phyloP scores from a whole-genome alignment of 2,797 vertebrate genomes.

The Peromyscus eremicus region DNA sequence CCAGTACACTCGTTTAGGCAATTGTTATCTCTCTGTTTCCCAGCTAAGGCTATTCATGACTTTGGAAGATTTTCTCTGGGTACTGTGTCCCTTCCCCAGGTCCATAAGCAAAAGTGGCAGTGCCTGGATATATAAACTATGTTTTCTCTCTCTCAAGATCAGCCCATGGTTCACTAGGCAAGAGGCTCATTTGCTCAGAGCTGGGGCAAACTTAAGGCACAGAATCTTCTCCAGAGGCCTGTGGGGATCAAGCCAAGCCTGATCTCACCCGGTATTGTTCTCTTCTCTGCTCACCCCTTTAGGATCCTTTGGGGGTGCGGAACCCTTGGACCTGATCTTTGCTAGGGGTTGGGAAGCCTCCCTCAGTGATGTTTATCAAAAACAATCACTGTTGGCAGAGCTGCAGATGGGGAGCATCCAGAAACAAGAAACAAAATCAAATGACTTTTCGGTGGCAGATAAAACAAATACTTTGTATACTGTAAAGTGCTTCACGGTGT shows the following conservation, averaged over 20 bases:
- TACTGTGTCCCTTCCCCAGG: not conserved
- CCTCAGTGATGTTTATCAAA: not conserved
- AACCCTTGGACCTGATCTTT: not conserved
- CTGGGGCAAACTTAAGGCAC: not conserved
- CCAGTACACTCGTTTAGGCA: not conserved
- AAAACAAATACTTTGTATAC: not conserved
- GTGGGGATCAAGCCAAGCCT: too few species aligned
- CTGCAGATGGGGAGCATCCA: rapidly evolving
- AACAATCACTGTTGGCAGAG: not conserved
- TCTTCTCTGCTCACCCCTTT: rapidly evolving
- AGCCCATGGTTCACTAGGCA: not conserved
- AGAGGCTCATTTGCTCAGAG: not conserved
- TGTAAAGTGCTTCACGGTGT: not conserved
- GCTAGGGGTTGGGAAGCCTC: not conserved
- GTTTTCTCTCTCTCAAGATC: not conserved
- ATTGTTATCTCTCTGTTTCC: not conserved
- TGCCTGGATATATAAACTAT: not conserved
- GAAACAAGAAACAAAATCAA: not conserved
- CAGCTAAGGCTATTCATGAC: not conserved
- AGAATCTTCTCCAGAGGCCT: not conserved
- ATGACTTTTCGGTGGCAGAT: not conserved
- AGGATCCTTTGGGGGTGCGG: rapidly evolving
- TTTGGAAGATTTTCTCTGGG: not conserved
- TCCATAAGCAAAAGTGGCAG: not conserved
- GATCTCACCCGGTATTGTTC: not conserved